These are phyloP conservation scores for Lacerta viridis DNA, from an alignment of 2,797 vertebrate genomes.

Conservation along the genomic window DNA sequence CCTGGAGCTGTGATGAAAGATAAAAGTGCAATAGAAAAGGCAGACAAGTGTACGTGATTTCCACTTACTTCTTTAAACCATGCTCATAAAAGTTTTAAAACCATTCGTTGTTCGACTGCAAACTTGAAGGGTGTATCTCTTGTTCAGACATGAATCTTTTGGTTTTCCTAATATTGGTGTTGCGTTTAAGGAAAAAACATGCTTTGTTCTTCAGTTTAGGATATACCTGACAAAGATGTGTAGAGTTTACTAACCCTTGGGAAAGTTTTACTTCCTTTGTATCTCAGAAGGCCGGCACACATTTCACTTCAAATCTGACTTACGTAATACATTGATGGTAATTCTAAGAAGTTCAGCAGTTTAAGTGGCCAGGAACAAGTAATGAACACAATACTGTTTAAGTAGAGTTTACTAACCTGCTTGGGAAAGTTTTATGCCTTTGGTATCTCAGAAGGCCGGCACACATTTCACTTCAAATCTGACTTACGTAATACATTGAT, in stretches of 20 bases:
- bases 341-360: not conserved
- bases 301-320: not conserved
- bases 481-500: not conserved
- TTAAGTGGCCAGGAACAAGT: not conserved
- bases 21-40: not conserved
- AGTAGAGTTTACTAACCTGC: not conserved
- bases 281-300: not conserved
- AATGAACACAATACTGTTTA: not conserved
- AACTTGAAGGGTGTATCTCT: not conserved
- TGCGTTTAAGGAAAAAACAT: not conserved
- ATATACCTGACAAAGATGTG: not conserved
- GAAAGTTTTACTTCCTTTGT: not conserved
- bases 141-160: not conserved
- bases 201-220: not conserved
- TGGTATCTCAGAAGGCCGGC: not conserved
- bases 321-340: not conserved
- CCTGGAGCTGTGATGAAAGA: not conserved
- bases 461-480: not conserved
- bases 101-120: not conserved
- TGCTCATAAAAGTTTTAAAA: not conserved
- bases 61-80: not conserved
- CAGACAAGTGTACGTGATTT: not conserved
- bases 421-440: not conserved
- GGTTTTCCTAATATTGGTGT: not conserved
- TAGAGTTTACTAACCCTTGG: not conserved